Conservation (phyloP, 2,113 vertebrate species). For the Cygnus buccinator region DNA sequence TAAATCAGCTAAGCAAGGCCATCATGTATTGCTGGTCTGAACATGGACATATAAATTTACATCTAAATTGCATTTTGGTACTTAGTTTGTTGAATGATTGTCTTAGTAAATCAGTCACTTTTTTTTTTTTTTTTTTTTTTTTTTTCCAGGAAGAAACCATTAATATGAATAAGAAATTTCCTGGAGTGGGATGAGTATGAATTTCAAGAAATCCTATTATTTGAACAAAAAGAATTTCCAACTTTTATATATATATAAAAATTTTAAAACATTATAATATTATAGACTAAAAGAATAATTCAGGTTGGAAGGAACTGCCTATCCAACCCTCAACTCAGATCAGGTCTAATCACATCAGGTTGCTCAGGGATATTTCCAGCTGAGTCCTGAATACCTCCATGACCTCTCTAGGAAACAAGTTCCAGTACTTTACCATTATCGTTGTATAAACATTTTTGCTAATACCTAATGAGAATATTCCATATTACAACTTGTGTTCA, state of each 20-base stretch:
- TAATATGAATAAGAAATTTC: neutral
- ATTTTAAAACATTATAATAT: neutral
- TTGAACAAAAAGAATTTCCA: neutral
- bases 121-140: too few relatives aligned
- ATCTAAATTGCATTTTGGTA: neutral
- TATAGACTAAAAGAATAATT: neutral
- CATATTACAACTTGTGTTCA: neutral
- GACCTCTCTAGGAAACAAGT: neutral
- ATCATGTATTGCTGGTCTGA: neutral
- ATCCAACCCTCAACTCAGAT: neutral
- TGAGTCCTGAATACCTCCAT: neutral
- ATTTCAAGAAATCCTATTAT: neutral
- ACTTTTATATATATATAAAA: neutral
- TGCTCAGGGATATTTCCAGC: neutral
- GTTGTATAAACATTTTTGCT: neutral
- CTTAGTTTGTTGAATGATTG: neutral
- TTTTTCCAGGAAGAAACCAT: neutral
- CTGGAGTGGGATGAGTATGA: neutral
- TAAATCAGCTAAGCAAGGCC: neutral
- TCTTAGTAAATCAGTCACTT: neutral
- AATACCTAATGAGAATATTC: neutral
- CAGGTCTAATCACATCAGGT: neutral
- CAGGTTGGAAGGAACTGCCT: neutral
- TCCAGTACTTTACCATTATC: neutral
- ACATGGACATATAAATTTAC: neutral